Percentiles rank a stretch among this genome's conserved stretches.
These are phyloP conservation scores for Gymnodraco acuticeps DNA, from an alignment of 2,797 vertebrate species.

Conservation along the genomic window DNA sequence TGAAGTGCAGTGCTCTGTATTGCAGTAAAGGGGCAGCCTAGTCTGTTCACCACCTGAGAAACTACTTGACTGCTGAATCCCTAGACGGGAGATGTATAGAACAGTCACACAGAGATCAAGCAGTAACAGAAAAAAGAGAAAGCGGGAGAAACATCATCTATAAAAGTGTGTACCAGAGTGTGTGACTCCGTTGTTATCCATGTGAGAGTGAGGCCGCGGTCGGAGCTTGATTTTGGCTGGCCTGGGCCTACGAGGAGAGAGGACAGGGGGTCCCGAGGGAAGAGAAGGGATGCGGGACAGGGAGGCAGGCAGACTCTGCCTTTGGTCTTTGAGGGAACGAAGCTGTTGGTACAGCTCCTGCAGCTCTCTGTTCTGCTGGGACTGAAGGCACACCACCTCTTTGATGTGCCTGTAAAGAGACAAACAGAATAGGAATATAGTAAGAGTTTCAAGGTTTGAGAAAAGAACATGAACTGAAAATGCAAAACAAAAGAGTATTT, in stretches of 20 bases:
- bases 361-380: constrained; percentile 92
- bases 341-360: constrained; percentile 92
- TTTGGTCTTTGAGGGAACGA: constrained; percentile 87
- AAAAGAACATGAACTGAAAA: neutral
- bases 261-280: constrained; percentile 72
- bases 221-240: constrained; percentile 89
- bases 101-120: constrained; percentile 2
- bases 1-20: constrained; percentile 67
- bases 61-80: constrained; percentile 82
- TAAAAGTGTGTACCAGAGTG: constrained; percentile 75
- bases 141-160: neutral
- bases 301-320: constrained; percentile 81
- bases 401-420: constrained; percentile 89
- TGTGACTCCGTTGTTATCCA: constrained; percentile 88
- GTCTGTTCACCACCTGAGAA: constrained; percentile 81
- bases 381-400: constrained; percentile 92
- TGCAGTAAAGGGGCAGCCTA: constrained; percentile 66
- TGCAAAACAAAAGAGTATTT: neutral
- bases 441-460: neutral
- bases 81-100: constrained; percentile 57
- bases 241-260: constrained; percentile 89
- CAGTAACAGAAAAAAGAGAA: neutral
- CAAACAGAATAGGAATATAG: neutral
- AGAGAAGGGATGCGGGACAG: constrained; percentile 78
- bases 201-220: constrained; percentile 87